These are phyloP conservation scores for Drosophila malerkotliana DNA, from an alignment of 1,140 invertebrate genomes.

Conservation along the genomic window DNA sequence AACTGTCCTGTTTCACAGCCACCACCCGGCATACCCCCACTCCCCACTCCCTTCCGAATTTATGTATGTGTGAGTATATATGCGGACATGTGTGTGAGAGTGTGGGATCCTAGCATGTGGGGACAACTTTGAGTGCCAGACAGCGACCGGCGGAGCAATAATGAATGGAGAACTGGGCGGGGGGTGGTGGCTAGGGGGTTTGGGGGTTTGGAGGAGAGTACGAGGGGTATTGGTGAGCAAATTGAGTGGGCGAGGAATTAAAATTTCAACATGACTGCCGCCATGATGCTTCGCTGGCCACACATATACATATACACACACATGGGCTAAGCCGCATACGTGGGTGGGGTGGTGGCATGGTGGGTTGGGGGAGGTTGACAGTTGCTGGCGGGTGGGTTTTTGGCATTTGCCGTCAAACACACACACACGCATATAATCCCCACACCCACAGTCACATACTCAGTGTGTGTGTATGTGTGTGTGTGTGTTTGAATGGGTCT, in stretches of 20 bases:
- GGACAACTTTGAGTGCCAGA: constrained; percentile 76
- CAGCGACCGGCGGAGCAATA: constrained; percentile 59
- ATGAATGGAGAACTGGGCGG: constrained; percentile 21
- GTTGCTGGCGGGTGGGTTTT: constrained; percentile 63
- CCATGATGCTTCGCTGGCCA: constrained; percentile 76
- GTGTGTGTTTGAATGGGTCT: constrained; percentile 70
- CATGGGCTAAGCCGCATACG: constrained; percentile 8
- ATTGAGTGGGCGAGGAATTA: constrained; percentile 80
- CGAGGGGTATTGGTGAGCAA: constrained; percentile 36
- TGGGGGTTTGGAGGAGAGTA: too few species aligned
- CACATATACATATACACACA: constrained; percentile 28
- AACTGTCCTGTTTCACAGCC: constrained; percentile 30
- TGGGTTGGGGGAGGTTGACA: constrained; percentile 30
- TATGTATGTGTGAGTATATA: background rate
- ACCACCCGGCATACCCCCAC: background rate
- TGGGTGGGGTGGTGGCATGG: constrained; percentile 6
- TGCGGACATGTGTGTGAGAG: constrained; percentile 1
- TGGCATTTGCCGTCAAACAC: constrained; percentile 75
- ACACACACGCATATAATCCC: constrained; percentile 35
- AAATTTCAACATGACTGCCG: constrained; percentile 81
- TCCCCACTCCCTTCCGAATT: constrained; percentile 1
- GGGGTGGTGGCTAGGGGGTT: too few species aligned
- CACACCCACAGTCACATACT: constrained; percentile 32
- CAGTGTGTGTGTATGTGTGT: constrained; percentile 48
- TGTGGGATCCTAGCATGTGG: constrained; percentile 28